Base-by-base conservation (phyloP, 2,797 vertebrate species). In the Gephyroberyx darwinii region DNA sequence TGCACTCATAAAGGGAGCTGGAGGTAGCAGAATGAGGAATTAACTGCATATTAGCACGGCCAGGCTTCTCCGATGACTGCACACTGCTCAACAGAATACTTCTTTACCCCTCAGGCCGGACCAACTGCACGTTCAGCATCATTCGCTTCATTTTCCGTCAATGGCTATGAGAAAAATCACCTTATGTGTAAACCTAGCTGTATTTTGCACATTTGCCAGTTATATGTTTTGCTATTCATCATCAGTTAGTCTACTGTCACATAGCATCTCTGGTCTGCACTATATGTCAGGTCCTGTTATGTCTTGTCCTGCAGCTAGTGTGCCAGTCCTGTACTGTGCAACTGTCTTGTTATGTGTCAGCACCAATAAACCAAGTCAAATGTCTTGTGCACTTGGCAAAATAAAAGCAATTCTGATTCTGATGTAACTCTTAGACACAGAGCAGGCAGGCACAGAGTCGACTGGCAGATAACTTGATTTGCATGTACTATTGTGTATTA, bases 1-100 rank as follows among this genome's bases (percentile, higher is more conserved):
- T 69, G 84, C 64, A 39, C 80, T 89, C 83, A 87, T 92, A 91
- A 93, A 93, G 81, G 67, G 70, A 86, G 78, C 53, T 70, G 74
- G 82, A 84, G 81, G 84, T 86, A 90, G 84, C 45, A 12, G 78
- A 77, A 83, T 75, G 70, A 87, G 64, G 74, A 87, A 87, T 90
- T 86, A 88, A 87, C 71, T 72, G 81, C 81, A 74, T 70, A 87
- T 89, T 88, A 87, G 70, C n/a, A 14, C 51, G 43, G 69, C 22
- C 77, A 48, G 71, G 48, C 78, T 84, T 74, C 69, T 78, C 73
- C 84, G 84, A 86, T 79, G 83, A 80, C 62, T 79, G 80, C 64
- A 73, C 71, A 72, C 63, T 68, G 68, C 65, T 75, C 50, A 72
- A 80, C 56, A 58, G 57, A 73, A 59, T 56, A 75, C 59, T 41